Conservation (phyloP, 2,888 invertebrate genomes). For the Psococerastis gibbosa region DNA sequence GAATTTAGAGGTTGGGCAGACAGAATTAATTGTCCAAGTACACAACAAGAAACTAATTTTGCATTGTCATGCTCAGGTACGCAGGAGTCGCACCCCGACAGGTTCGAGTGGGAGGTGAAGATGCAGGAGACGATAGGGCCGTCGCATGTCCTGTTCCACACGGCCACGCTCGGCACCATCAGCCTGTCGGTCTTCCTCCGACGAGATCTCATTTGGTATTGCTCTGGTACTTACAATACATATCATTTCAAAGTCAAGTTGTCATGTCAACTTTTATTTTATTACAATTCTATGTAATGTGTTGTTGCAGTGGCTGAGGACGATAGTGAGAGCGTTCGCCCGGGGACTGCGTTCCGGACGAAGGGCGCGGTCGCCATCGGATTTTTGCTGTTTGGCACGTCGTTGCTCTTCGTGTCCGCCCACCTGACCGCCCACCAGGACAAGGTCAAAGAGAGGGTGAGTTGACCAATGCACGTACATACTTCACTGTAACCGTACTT, state of each 20-base stretch:
- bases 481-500: too few relatives aligned
- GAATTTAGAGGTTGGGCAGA: too few relatives aligned
- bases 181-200: conserved; percentile 76
- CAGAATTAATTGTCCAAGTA: too few relatives aligned
- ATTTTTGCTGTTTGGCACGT: conserved; percentile 86
- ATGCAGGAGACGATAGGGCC: conserved; percentile 88
- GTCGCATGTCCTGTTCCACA: conserved; percentile 77
- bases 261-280: not conserved
- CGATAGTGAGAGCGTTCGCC: conserved; percentile 66
- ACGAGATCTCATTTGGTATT: conserved; percentile 89
- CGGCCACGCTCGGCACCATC: conserved; percentile 63
- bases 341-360: conserved; percentile 76
- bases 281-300: too few relatives aligned
- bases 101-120: conserved; percentile 73
- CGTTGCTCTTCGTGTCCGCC: conserved; percentile 85
- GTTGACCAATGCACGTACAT: too few relatives aligned
- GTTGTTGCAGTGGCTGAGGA: conserved; percentile 52
- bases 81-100: conserved; percentile 79
- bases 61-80: too few relatives aligned
- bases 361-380: conserved; percentile 91
- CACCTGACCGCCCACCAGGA: conserved; percentile 82
- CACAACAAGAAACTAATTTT: too few relatives aligned
- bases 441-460: conserved; percentile 66
- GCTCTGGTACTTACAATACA: conserved; percentile 48
- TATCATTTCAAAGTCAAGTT: too few relatives aligned